Conservation (phyloP, 2,888 invertebrate species). For the Nasonovia ribisnigri region DNA sequence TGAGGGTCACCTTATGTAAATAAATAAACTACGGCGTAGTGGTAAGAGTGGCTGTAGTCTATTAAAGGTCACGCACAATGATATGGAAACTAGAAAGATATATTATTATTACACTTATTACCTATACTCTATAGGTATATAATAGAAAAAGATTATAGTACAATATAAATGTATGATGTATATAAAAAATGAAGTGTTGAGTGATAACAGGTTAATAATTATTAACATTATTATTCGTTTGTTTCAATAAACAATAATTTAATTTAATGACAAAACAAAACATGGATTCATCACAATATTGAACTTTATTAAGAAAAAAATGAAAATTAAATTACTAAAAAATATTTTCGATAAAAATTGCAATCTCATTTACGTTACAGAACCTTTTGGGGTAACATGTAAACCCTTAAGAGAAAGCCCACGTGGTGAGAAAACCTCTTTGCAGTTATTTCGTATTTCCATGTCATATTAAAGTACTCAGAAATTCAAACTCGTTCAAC, state of each 20-base stretch:
- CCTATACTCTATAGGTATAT: neutral
- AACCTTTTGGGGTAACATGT: neutral
- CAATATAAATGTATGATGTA: neutral
- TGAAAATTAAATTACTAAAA: neutral
- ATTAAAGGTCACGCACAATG: neutral
- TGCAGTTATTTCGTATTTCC: constrained; percentile 45
- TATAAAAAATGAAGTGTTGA: neutral
- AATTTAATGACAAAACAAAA: neutral
- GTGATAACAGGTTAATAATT: neutral
- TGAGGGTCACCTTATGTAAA: neutral
- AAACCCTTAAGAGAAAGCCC: neutral
- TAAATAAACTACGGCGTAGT: neutral
- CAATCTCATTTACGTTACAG: constrained; percentile 11
- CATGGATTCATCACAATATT: too few species aligned
- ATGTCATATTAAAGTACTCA: constrained; percentile 23
- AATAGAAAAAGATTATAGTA: neutral
- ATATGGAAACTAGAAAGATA: neutral
- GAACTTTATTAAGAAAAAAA: neutral
- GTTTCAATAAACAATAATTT: neutral
- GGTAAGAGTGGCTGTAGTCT: neutral
- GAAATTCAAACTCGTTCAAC: constrained; percentile 58
- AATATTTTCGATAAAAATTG: constrained; percentile 2
- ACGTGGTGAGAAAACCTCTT: constrained; percentile 37
- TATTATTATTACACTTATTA: neutral
- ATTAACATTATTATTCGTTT: neutral